Evolutionary conservation across 2,888 invertebrate genomes (phyloP).

Genomic region (Uloborus plumipes): DNA sequence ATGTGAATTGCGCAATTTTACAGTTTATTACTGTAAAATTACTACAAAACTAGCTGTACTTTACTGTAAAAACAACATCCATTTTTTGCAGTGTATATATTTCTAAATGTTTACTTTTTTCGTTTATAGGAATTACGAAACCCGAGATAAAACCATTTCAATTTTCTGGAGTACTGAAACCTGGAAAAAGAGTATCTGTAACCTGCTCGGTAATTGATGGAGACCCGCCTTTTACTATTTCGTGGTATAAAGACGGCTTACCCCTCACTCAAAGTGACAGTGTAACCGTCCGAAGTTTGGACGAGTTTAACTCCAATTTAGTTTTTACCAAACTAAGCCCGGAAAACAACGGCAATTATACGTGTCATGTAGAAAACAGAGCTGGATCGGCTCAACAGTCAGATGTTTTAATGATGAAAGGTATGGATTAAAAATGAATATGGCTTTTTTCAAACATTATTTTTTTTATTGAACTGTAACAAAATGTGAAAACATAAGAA

Average conservation of each 20-base stretch:
- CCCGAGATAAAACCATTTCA: constrained; percentile 16
- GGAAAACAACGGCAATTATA: constrained; percentile 11
- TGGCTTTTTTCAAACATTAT: too few species aligned
- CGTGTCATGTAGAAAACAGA: neutral
- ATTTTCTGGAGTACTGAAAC: constrained; percentile 7
- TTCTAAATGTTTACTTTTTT: neutral
- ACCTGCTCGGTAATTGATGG: constrained; percentile 40
- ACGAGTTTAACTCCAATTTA: constrained; percentile 2
- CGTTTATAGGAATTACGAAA: neutral
- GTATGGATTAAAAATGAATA: too few species aligned
- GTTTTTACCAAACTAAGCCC: neutral
- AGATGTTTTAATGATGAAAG: neutral
- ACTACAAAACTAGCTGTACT: too few species aligned
- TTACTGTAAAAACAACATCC: too few species aligned
- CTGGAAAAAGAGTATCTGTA: neutral
- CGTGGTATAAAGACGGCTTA: constrained; percentile 56
- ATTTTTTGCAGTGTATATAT: too few species aligned
- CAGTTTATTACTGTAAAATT: too few species aligned
- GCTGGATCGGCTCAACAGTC: constrained; percentile 11
- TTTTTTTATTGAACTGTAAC: neutral
- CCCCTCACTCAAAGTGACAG: neutral
- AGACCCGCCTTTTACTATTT: constrained; percentile 48
- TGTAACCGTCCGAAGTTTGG: neutral
- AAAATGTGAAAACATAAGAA: too few species aligned
- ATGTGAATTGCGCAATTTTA: too few species aligned